Evolutionary conservation across 35 echinoderm and acorn worm species (phyloP).

Genomic region (Hemicentrotus pulcherrimus): DNA sequence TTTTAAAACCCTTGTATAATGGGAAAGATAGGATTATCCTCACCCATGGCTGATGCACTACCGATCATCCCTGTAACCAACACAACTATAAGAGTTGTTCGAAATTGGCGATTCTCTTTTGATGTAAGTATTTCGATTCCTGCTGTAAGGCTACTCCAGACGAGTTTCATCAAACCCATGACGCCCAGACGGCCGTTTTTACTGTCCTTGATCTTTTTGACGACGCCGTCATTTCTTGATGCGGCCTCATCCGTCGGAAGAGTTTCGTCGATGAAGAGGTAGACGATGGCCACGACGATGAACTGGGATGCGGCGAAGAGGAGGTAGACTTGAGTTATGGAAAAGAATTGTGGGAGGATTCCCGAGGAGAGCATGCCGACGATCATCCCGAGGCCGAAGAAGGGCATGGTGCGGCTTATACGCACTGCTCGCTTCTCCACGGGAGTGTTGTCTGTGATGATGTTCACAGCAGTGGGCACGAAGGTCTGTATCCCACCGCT

Average conservation of each 20-base stretch:
- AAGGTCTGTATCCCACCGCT: conserved; percentile 35
- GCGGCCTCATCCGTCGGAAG: background rate
- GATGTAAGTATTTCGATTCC: background rate
- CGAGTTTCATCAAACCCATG: background rate
- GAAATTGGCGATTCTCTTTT: background rate
- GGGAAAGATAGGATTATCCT: background rate
- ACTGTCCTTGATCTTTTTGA: background rate
- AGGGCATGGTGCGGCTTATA: conserved; percentile 21
- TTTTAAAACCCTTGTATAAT: background rate
- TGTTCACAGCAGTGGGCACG: background rate
- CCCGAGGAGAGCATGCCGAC: background rate
- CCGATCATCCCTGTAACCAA: background rate
- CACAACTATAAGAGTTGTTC: background rate
- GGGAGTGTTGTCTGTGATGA: conserved; percentile 38
- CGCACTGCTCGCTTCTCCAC: conserved; percentile 2
- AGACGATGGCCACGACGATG: background rate
- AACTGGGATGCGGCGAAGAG: conserved; percentile 2
- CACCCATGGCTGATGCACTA: background rate
- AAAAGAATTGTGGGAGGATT: background rate
- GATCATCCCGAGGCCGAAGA: conserved; percentile 11
- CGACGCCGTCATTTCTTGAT: background rate
- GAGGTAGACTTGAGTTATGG: background rate
- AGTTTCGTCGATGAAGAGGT: conserved; percentile 17
- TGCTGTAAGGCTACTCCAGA: background rate
- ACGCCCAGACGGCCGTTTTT: background rate